phyloP scores from a whole-genome alignment of 2,113 vertebrate species.

The cattle (Bos taurus) region DNA sequence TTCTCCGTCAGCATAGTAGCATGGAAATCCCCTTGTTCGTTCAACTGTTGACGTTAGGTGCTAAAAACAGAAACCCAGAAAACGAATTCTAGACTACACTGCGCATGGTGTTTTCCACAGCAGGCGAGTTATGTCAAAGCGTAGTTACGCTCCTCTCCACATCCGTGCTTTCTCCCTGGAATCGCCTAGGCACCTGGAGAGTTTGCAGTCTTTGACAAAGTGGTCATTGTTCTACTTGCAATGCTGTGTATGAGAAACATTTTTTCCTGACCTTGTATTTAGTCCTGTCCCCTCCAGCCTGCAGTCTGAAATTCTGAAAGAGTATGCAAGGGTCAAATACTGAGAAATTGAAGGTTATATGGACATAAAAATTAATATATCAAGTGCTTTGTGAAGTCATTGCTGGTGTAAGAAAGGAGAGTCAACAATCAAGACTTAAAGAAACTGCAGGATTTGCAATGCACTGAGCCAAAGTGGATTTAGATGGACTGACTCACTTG shows the following conservation, averaged over 20 bases:
- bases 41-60: background rate
- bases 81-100: background rate
- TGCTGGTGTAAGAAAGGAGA: background rate
- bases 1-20: too few species aligned
- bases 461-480: background rate
- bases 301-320: background rate
- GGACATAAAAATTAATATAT: background rate
- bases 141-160: background rate
- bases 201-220: background rate
- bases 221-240: background rate
- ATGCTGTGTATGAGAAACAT: background rate
- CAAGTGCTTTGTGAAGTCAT: background rate
- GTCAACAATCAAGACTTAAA: background rate
- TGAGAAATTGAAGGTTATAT: background rate
- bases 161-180: background rate
- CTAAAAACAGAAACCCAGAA: background rate
- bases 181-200: background rate
- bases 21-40: background rate
- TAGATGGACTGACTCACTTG: background rate
- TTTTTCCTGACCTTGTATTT: background rate
- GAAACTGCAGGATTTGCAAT: background rate
- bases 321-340: background rate
- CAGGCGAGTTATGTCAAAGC: background rate
- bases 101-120: background rate
- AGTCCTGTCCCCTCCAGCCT: background rate